Evolutionary conservation across 2,113 vertebrate genomes (phyloP).

Genomic region (Alethe diademata): DNA sequence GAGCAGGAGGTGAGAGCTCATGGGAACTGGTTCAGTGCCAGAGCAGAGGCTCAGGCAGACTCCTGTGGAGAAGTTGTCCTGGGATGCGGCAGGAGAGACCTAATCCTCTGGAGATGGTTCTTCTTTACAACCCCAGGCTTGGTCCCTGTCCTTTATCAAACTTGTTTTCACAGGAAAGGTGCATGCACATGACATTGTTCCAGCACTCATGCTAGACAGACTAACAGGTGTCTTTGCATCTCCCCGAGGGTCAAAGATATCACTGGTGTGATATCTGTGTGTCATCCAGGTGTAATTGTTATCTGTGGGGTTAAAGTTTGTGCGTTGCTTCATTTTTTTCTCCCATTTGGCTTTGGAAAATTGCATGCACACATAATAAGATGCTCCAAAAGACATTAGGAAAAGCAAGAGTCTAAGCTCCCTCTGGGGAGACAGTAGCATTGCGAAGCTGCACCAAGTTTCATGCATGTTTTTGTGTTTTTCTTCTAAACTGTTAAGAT

Average conservation of each 20-base stretch:
- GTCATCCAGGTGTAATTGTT: background rate
- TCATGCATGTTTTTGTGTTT: background rate
- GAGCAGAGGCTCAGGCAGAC: background rate
- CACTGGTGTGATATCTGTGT: background rate
- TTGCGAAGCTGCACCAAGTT: background rate
- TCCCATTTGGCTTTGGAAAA: background rate
- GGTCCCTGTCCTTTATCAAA: background rate
- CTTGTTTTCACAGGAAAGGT: rapidly evolving
- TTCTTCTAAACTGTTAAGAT: background rate
- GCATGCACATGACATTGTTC: background rate
- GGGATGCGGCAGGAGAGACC: background rate
- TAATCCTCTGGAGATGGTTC: background rate
- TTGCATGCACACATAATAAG: background rate
- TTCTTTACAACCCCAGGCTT: background rate
- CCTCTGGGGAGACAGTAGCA: background rate
- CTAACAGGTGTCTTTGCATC: background rate
- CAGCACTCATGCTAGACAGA: no score
- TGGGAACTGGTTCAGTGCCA: background rate
- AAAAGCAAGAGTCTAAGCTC: background rate
- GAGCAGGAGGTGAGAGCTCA: background rate
- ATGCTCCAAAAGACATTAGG: background rate
- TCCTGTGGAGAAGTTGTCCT: background rate
- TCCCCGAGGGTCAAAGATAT: background rate
- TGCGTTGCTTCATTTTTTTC: background rate
- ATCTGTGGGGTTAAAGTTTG: background rate